Percentiles rank a stretch among this genome's conserved stretches.
phyloP scores from a whole-genome alignment of 2,888 invertebrate species.

The Idaea biselata region DNA sequence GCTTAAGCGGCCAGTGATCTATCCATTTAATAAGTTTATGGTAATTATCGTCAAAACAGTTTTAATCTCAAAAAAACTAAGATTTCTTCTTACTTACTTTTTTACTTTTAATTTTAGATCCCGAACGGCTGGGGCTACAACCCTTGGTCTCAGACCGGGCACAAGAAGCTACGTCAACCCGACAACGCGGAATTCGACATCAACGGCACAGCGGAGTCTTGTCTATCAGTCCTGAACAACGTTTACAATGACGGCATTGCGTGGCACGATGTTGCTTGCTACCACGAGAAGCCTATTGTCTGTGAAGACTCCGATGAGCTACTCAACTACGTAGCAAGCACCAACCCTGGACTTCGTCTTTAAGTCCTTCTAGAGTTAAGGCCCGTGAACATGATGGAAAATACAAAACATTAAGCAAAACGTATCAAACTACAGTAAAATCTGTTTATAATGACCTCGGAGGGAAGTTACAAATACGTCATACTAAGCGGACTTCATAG shows the following conservation, averaged over 20 bases:
- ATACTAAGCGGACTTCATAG: too few relatives aligned
- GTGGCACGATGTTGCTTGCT: conserved; percentile 96
- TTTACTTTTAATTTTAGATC: conserved; percentile 49
- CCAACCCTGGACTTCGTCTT: conserved; percentile 90
- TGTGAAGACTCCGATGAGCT: conserved; percentile 95
- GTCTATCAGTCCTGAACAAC: conserved; percentile 92
- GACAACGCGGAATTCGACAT: conserved; percentile 96
- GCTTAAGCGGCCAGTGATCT: too few relatives aligned
- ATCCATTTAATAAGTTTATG: too few relatives aligned
- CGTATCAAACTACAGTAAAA: neutral
- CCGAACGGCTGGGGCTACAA: conserved; percentile 90
- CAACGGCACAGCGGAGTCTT: conserved; percentile 92
- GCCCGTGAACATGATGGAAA: neutral
- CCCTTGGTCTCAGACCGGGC: conserved; percentile 94
- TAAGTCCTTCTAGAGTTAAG: conserved; percentile 62
- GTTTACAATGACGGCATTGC: conserved; percentile 96
- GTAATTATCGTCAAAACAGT: too few relatives aligned
- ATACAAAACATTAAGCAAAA: neutral
- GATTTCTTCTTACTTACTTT: neutral
- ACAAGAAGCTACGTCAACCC: conserved; percentile 93
- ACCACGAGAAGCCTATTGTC: conserved; percentile 94
- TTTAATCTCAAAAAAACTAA: neutral
- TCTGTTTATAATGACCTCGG: neutral
- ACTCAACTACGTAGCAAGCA: conserved; percentile 90
- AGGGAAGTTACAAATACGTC: too few relatives aligned